phyloP scores from a whole-genome alignment of 2,113 vertebrate species.

The Pao palembangensis region DNA sequence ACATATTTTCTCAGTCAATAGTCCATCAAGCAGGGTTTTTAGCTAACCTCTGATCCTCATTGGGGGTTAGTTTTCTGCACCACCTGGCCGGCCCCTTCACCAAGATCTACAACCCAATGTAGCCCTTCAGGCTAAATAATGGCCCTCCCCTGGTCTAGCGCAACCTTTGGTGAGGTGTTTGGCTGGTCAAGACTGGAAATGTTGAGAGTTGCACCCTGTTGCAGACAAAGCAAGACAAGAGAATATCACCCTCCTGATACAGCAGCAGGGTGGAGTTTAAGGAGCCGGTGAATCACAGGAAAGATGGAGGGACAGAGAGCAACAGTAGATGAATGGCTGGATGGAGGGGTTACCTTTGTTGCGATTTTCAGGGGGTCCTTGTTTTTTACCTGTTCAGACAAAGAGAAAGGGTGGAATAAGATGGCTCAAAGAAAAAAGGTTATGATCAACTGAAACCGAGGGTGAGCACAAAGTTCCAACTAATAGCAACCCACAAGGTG shows the following conservation, averaged over 20 bases:
- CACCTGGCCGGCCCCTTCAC: too few species aligned
- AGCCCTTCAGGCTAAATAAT: too few species aligned
- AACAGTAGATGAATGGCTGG: constrained; percentile 58
- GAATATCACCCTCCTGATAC: constrained; percentile 43
- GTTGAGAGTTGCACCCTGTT: constrained; percentile 84
- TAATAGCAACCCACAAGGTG: constrained; percentile 64
- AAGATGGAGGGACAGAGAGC: constrained; percentile 58
- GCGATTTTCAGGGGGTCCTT: constrained; percentile 98
- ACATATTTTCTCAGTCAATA: too few species aligned
- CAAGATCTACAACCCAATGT: too few species aligned
- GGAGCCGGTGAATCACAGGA: constrained; percentile 64
- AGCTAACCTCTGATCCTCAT: too few species aligned
- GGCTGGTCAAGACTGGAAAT: constrained; percentile 36
- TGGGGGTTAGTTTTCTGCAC: too few species aligned
- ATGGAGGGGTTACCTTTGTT: constrained; percentile 97
- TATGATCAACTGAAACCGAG: constrained; percentile 64
- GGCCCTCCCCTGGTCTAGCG: too few species aligned
- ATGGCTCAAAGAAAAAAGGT: constrained; percentile 78
- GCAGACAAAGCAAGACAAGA: constrained; percentile 82
- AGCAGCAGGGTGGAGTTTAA: constrained; percentile 66
- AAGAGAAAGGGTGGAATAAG: constrained; percentile 86
- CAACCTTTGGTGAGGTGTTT: constrained; percentile 18
- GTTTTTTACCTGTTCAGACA: constrained; percentile 99
- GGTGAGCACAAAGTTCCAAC: constrained; percentile 67
- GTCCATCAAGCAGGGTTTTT: too few species aligned